A percentile compares a stretch with the other conserved stretches of the same genome.
Conservation (phyloP, 2,113 vertebrate species). For the Pseudorectes ferrugineus region DNA sequence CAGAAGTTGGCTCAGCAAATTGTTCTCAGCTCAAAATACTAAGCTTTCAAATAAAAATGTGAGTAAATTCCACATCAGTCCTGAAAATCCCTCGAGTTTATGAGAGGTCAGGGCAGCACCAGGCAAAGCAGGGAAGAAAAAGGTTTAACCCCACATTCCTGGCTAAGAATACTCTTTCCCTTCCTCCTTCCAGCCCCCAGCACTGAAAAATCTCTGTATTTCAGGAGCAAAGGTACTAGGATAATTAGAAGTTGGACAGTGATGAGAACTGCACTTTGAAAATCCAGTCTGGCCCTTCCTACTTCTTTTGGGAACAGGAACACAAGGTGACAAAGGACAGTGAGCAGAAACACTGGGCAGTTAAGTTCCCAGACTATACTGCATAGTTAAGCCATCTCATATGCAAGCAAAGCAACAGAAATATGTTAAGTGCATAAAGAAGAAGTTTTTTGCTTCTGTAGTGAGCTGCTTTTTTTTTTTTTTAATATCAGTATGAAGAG, state of each 20-base stretch:
- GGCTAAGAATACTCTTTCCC: background rate
- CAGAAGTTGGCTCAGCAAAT: background rate
- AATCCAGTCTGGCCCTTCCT: background rate
- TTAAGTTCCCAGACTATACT: background rate
- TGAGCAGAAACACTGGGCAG: background rate
- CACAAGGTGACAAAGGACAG: background rate
- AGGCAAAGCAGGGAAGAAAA: background rate
- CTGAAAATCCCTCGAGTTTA: background rate
- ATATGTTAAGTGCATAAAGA: background rate
- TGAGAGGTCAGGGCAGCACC: background rate
- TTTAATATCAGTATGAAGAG: background rate
- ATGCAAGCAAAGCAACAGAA: background rate
- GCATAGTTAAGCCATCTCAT: background rate
- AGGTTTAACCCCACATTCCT: conserved; percentile 14
- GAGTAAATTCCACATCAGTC: background rate
- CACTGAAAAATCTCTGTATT: background rate
- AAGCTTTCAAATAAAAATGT: background rate
- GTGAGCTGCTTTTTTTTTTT: background rate
- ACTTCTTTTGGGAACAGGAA: background rate
- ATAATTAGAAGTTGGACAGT: background rate
- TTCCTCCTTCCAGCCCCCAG: background rate
- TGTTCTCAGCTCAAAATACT: background rate
- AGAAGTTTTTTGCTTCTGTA: background rate
- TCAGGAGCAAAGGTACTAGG: background rate
- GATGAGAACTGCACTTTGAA: background rate